phyloP scores from a whole-genome alignment of 2,113 vertebrate genomes.

The Erinaceus europaeus region DNA sequence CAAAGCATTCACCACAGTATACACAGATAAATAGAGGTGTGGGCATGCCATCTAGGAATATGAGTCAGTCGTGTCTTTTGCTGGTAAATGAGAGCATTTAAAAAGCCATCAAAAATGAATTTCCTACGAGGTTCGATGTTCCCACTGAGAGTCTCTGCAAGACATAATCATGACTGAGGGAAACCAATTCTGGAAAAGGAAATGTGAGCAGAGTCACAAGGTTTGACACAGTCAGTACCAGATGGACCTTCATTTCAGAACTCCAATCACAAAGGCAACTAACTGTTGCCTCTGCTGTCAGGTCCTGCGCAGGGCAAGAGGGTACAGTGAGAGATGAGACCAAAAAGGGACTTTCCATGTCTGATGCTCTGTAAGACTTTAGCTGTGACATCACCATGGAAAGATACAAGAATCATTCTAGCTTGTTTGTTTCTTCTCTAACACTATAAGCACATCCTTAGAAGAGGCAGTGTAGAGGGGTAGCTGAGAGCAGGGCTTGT shows the following conservation, averaged over 20 bases:
- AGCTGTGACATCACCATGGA: not conserved
- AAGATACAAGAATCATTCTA: not conserved
- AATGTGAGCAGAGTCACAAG: not conserved
- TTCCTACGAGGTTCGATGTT: slow-evolving; percentile 8
- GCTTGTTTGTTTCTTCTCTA: not conserved
- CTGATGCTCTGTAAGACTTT: not conserved
- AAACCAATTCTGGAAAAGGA: not conserved
- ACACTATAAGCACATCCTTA: not conserved
- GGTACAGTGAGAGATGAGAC: not conserved
- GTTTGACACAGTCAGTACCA: not conserved
- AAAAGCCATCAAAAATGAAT: not conserved
- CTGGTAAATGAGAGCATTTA: not conserved
- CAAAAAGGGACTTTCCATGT: not conserved
- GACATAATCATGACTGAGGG: not conserved
- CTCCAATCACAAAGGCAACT: not conserved
- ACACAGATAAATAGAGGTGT: not conserved
- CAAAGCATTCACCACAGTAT: not conserved
- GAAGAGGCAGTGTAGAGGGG: not conserved
- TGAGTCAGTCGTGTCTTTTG: not conserved
- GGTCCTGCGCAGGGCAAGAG: not conserved
- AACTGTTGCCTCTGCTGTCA: not conserved
- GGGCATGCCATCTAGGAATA: not conserved
- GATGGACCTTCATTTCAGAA: not conserved
- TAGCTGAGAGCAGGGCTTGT: not conserved
- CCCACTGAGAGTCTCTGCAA: not conserved